A percentile compares a stretch with the other conserved stretches of the same genome.
Conservation (phyloP, 2,888 invertebrate genomes). For the Philonicus albiceps region DNA sequence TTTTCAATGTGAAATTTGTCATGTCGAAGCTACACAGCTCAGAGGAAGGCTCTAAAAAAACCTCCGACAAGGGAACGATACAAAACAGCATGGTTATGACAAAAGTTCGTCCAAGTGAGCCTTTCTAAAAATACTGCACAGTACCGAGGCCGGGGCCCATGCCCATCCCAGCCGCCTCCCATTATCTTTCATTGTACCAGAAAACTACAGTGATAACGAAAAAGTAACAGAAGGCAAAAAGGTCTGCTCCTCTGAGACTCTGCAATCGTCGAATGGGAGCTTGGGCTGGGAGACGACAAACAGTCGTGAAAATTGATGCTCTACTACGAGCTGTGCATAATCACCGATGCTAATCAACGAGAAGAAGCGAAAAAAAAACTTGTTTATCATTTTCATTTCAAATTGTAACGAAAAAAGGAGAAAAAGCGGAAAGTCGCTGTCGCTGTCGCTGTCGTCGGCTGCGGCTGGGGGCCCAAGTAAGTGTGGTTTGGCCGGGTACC, state of each 20-base stretch:
- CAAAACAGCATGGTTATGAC: neutral
- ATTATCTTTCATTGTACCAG: neutral
- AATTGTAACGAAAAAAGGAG: neutral
- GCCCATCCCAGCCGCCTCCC: neutral
- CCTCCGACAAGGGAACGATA: neutral
- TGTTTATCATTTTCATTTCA: conserved; percentile 32
- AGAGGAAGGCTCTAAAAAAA: neutral
- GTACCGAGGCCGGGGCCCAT: neutral
- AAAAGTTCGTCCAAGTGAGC: neutral
- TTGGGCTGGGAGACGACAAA: neutral
- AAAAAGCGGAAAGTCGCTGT: neutral
- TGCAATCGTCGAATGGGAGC: neutral
- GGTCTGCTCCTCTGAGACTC: neutral
- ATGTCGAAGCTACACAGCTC: neutral
- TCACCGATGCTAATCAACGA: conserved; percentile 25
- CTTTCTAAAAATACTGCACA: neutral
- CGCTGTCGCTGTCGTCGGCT: neutral
- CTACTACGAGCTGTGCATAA: conserved; percentile 3
- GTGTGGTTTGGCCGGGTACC: neutral
- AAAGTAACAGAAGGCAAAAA: neutral
- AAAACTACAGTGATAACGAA: neutral
- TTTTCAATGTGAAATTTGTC: neutral
- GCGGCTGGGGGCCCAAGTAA: neutral
- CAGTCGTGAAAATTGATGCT: conserved; percentile 25
- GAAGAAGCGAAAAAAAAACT: neutral